Base-by-base conservation (phyloP, 2,888 invertebrate species). In the Marasmarcha lunaedactyla region DNA sequence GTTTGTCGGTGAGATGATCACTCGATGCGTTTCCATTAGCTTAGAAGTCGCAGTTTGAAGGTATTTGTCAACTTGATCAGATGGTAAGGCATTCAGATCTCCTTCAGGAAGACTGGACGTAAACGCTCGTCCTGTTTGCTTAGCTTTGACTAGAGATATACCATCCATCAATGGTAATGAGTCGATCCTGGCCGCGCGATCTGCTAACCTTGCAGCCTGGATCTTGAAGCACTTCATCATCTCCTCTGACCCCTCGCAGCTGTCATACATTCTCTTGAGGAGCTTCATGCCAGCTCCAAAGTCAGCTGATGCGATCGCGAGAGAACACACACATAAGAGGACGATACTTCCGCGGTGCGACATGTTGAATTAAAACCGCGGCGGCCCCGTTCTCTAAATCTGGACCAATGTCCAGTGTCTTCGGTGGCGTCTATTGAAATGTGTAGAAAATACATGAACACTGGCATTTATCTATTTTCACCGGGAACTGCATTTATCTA, bases 201-300 rank as follows among this genome's bases (percentile, higher is more conserved):
- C 89, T 10, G 87, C 74, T 33, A 90, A 68, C 56, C 88, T 90
- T 1, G 88, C 74, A 1, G 89, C 89, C 59, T 90, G 88, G 40
- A 90, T 76, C 69, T 91, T 91, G 50, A 91, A 83, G 59, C 91
- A 92, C 79, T 88, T 89, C 49, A 89, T 68, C 38, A 89, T 76
- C 55, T 90, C 88, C 46, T 87, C 84, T 35, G 87, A 86, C 45
- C 78, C 73, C 49, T 87, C 85, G 62, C 91, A 91, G 58, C 87
- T 87, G 49, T 85, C 76, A 57, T 86, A 87, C 50, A 87, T 77
- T 65, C 78, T 85, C 50, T 81, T 71, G 34, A 87, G 55, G 36
- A 87, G 64, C 59, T 81, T 81, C 48, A 83, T 58, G 43, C 85
- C 83, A 42, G 68, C 67, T 47, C 68, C 71, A 42, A 83, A 64